A percentile compares a stretch with the other conserved stretches of the same genome.
These are phyloP conservation scores for Diarsia rubi DNA, from an alignment of 2,888 invertebrate species.

Conservation along the genomic window DNA sequence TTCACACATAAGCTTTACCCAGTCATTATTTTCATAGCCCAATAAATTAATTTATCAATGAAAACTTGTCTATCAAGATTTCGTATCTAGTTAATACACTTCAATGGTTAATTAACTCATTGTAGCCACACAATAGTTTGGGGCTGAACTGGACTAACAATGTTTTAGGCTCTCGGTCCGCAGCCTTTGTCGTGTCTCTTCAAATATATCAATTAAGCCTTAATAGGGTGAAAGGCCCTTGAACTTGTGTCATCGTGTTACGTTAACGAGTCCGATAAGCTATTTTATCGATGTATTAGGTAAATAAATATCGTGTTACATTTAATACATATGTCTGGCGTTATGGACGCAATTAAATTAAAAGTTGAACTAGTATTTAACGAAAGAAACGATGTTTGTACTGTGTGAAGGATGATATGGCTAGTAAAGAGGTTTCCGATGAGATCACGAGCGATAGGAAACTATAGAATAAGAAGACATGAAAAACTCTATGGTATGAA, in stretches of 20 bases:
- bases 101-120: slow-evolving; percentile 51
- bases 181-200: slow-evolving; percentile 37
- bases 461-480: not conserved
- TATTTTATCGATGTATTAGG: not conserved
- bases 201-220: slow-evolving; percentile 57
- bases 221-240: slow-evolving; percentile 39
- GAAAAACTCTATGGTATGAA: not conserved
- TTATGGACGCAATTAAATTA: not conserved
- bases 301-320: slow-evolving; percentile 5
- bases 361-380: not conserved
- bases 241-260: slow-evolving; percentile 19
- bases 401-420: not conserved
- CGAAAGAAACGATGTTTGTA: not conserved
- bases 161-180: slow-evolving; percentile 18
- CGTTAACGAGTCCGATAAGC: slow-evolving; percentile 30
- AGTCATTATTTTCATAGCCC: not conserved
- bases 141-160: slow-evolving; percentile 20
- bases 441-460: not conserved
- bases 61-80: slow-evolving; percentile 2
- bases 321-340: not conserved
- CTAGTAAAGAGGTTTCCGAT: not conserved
- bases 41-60: slow-evolving; percentile 1
- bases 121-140: slow-evolving; percentile 57
- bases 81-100: slow-evolving; percentile 16
- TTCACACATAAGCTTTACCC: not conserved